These are phyloP conservation scores for Elanus axillaris DNA, from an alignment of 2,113 vertebrate species.

Conservation along the genomic window DNA sequence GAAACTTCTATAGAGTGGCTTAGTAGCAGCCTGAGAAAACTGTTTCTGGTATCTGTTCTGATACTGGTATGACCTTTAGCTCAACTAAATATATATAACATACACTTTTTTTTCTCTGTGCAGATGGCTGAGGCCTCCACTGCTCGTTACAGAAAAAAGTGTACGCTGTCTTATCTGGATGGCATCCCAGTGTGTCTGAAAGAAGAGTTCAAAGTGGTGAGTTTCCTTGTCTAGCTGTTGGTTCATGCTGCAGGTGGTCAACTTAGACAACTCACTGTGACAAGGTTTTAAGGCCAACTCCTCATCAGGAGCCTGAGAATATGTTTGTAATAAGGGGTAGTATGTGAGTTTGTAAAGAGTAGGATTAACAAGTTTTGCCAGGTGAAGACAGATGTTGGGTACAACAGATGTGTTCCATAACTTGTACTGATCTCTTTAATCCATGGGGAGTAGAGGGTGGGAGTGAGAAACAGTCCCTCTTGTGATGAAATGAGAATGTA, in stretches of 20 bases:
- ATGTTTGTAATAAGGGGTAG: not conserved
- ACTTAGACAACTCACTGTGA: not conserved
- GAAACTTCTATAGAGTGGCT: not conserved
- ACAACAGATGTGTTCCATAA: not conserved
- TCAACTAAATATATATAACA: not conserved
- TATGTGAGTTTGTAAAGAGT: not conserved
- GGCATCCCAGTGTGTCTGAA: constrained; percentile 71
- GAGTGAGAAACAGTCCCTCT: not conserved
- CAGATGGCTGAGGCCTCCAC: constrained; percentile 72
- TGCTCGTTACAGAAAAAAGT: constrained; percentile 51
- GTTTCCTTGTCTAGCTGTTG: not conserved
- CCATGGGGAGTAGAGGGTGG: not conserved
- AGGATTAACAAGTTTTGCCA: not conserved
- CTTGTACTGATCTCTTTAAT: not conserved
- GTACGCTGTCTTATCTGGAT: constrained; percentile 62
- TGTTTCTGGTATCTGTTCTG: not conserved
- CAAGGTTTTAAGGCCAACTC: not conserved
- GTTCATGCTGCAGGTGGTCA: not conserved
- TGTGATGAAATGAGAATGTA: not conserved
- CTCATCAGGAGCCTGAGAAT: not conserved
- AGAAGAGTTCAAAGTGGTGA: constrained; percentile 70
- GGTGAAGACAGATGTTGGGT: not conserved
- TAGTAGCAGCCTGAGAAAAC: not conserved
- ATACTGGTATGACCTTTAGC: not conserved
- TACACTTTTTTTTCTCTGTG: not conserved